A percentile compares a stretch with the other conserved stretches of the same genome.
Conservation (phyloP, 2,113 vertebrate species). For the Perca fluviatilis region DNA sequence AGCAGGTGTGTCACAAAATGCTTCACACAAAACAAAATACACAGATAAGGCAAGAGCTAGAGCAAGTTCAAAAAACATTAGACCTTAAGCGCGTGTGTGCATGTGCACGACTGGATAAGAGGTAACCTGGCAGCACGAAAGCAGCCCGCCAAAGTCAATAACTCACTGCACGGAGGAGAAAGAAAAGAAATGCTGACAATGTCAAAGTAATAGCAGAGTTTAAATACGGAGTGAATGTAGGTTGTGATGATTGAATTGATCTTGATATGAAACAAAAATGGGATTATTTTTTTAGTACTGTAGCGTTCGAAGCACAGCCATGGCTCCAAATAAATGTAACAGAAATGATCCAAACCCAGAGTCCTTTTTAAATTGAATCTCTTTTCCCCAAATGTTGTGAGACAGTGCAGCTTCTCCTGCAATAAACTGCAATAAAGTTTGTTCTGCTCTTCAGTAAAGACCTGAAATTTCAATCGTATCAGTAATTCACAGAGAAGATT, state of each 20-base stretch:
- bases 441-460: constrained; percentile 20
- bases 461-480: not conserved
- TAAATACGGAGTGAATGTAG: constrained; percentile 36
- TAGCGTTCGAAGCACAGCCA: constrained; percentile 1
- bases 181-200: constrained; percentile 39
- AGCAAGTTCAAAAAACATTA: constrained; percentile 19
- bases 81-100: not conserved
- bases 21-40: constrained; percentile 32
- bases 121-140: constrained; percentile 1
- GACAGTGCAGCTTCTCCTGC: not conserved
- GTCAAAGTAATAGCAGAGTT: constrained; percentile 32
- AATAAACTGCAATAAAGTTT: not conserved
- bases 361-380: constrained; percentile 37
- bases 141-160: constrained; percentile 34
- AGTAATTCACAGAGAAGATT: constrained; percentile 31
- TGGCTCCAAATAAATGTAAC: constrained; percentile 41
- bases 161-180: constrained; percentile 7
- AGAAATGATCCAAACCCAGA: constrained; percentile 39
- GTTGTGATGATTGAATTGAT: constrained; percentile 49
- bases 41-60: constrained; percentile 1
- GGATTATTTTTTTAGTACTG: constrained; percentile 19
- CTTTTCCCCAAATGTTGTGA: constrained; percentile 24
- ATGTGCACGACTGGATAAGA: constrained; percentile 6
- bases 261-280: constrained; percentile 50
- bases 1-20: constrained; percentile 54